Evolutionary conservation across 2,113 vertebrate species (phyloP), one percentile per base, ranked within the genome.

Genomic region (Ctenomys sociabilis): DNA sequence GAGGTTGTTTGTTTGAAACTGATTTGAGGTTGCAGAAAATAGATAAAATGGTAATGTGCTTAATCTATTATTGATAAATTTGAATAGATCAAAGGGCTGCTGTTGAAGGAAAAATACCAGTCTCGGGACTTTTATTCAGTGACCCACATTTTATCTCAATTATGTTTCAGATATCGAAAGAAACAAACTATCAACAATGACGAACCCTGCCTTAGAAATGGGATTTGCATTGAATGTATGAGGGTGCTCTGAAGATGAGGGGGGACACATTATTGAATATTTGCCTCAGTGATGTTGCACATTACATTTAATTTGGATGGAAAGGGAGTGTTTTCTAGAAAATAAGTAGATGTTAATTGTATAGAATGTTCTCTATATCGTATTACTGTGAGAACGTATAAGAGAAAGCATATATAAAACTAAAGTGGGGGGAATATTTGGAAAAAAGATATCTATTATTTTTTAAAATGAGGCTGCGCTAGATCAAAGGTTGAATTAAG

Each of bases 101-200:
- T 88, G 88, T 70, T 94, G 93, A 95, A 93, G 93, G 84, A 73
- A 97, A 97, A 92, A 95, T 64, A 88, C 16, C 81, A 89, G 45
- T 88, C 75, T 85, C 30, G 9, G 84, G 40, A 16, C 90, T 88
- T 90, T 93, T 95, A 97, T 97, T 97, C 95, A 94, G 82, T 96
- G 96, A 97, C 96, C 94, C 78, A 95, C 68, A 97, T 96, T 97
- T 97, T 96, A 97, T 97, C 92, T 95, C 92, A 91, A 94, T 96
- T 94, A 96, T 73, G 78, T 30, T 57, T 81, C 85, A 95, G 87
- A 97, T 92, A 87, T 64, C 88, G 81, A 93, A 93, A 77, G 45
- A 78, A 95, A 81, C 37, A 94, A 88, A 90, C 72, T 70, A 95
- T 95, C 95, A 95, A 70, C 68, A 94, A 64, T 80, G 96, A 90